Base-by-base conservation (phyloP, 2,113 vertebrate genomes). In the Anseranas semipalmata region DNA sequence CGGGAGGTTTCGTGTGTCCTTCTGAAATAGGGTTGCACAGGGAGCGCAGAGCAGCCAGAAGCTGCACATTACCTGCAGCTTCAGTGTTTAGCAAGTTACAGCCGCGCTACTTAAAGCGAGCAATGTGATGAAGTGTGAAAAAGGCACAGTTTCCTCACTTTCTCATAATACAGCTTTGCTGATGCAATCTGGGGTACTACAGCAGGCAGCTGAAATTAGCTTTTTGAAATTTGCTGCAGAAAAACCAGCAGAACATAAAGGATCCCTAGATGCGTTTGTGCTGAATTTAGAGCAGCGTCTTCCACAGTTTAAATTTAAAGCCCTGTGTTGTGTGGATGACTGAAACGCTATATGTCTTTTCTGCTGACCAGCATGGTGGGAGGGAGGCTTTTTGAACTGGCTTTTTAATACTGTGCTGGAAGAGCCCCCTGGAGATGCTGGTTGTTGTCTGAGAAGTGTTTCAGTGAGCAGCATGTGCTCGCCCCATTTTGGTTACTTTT, bases 1-100 rank as follows among this genome's bases (percentile, higher is more conserved):
- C n/a, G 35, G 73, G 74, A 93, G 86, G 48, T 77, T 96, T 76
- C 55, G 4, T 73, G 24, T 60, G n/a, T 79, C 81, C 80, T 95
- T 43, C 58, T 67, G 67, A 76, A 95, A 65, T 10, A 76, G 43
- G 60, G 48, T 86, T 96, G 65, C 73, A 79, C 73, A 72, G 70
- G 55, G 83, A 96, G 70, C n/a, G 41, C 15, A 25, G 25, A 60
- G 39, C 79, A 84, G 79, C 41, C 63, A 77, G 72, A 62, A 94
- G 78, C 85, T 4, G 9, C 48, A 12, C 3, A 3, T 59, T 78
- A 74, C 77, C 84, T 94, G 86, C 39, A 71, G 63, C 14, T 15
- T 72, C 53, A 55, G n/a, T 43, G 56, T 85, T 89, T 41, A 93
- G 73, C 66, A 81, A 87, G 39, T 55, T 45, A 25, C 52, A 18